Conservation (phyloP, 2,113 vertebrate species). For the Spea multiplicata region DNA sequence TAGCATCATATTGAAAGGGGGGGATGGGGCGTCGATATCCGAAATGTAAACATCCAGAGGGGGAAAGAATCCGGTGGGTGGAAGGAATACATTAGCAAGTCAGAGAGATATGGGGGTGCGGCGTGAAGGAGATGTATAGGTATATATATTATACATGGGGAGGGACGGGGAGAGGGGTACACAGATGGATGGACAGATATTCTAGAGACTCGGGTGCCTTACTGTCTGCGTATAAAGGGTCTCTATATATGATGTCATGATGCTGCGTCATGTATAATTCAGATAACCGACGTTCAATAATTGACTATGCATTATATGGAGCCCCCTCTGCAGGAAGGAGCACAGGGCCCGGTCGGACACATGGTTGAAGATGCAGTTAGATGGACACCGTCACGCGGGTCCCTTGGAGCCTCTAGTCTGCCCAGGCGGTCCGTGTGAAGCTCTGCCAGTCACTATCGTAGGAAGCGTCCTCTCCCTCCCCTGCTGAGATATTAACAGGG, state of each 20-base stretch:
- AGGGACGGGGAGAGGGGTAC: too few relatives aligned
- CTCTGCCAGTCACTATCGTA: not conserved
- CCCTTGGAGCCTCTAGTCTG: not conserved
- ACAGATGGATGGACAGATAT: too few relatives aligned
- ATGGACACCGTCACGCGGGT: not conserved
- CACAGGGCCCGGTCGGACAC: too few relatives aligned
- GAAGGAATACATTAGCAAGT: not conserved
- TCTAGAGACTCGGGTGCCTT: too few relatives aligned
- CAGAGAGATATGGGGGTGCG: not conserved
- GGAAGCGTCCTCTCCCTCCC: not conserved
- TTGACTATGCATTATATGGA: too few relatives aligned
- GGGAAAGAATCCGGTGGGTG: slow-evolving; percentile 2
- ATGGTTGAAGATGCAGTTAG: not conserved
- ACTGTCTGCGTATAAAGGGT: too few relatives aligned
- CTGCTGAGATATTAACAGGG: slow-evolving; percentile 1
- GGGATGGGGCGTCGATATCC: slow-evolving; percentile 2
- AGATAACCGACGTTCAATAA: too few relatives aligned
- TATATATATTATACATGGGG: not conserved
- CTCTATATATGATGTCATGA: too few relatives aligned
- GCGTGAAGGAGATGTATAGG: not conserved
- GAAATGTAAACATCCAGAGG: slow-evolving; percentile 28
- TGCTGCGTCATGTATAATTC: too few relatives aligned
- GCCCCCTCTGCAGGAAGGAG: too few relatives aligned
- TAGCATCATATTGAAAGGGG: slow-evolving; percentile 28
- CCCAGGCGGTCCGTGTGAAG: not conserved